Evolutionary conservation across 2,113 vertebrate species (phyloP).

Genomic region (Erythrolamprus reginae): DNA sequence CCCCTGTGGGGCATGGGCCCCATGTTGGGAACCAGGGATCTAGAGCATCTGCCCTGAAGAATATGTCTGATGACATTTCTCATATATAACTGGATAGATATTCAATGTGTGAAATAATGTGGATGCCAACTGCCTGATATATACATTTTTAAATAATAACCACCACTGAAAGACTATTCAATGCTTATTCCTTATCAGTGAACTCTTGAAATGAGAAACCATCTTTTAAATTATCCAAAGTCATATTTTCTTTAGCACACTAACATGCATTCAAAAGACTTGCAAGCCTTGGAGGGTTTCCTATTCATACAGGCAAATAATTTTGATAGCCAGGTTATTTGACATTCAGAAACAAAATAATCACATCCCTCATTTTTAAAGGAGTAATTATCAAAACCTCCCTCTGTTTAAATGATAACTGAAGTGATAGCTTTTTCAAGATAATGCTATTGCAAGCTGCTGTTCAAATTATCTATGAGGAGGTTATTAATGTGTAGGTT

Average conservation of each 20-base stretch:
- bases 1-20: too few relatives aligned
- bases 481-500: background rate
- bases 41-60: background rate
- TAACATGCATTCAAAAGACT: background rate
- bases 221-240: background rate
- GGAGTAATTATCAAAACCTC: slow-evolving; percentile 38
- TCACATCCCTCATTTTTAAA: slow-evolving; percentile 26
- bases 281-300: background rate
- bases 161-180: background rate
- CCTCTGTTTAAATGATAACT: background rate
- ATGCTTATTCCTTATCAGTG: background rate
- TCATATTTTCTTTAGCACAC: background rate
- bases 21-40: too few relatives aligned
- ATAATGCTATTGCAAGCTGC: background rate
- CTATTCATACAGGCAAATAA: background rate
- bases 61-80: background rate
- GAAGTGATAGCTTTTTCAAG: background rate
- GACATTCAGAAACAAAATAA: background rate
- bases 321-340: background rate
- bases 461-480: background rate
- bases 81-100: background rate
- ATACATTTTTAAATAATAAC: background rate
- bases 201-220: background rate
- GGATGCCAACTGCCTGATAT: background rate
- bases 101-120: background rate